Percentiles rank a stretch among this genome's conserved stretches.
These are phyloP conservation scores for Cephus sareptanus DNA, from an alignment of 2,888 invertebrate species.

Conservation along the genomic window DNA sequence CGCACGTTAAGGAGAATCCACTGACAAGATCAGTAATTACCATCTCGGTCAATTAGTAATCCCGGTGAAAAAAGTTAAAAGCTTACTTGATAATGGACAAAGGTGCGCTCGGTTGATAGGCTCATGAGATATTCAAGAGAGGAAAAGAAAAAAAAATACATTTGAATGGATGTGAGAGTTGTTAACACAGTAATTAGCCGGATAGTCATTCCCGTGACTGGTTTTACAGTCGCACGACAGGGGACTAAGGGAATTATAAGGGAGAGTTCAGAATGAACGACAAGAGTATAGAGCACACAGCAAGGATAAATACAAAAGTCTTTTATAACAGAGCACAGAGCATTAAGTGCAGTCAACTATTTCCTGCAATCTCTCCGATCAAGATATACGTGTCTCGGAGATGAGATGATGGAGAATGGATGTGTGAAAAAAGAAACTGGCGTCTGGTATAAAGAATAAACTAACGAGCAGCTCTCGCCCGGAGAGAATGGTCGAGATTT, in stretches of 20 bases:
- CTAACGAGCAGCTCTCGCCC: background rate
- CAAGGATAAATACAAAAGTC: background rate
- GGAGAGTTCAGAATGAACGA: background rate
- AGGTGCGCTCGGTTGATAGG: background rate
- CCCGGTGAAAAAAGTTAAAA: background rate
- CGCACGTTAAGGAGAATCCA: background rate
- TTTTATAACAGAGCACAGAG: background rate
- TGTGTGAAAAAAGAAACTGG: background rate
- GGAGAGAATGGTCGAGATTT: conserved; percentile 17
- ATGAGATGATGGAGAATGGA: background rate
- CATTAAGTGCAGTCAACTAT: background rate
- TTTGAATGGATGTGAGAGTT: background rate
- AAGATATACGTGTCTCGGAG: background rate
- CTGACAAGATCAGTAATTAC: background rate
- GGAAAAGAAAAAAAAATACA: background rate
- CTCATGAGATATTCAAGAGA: background rate
- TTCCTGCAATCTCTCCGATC: background rate
- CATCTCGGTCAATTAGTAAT: background rate
- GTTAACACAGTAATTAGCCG: background rate
- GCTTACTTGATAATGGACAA: background rate
- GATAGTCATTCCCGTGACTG: background rate
- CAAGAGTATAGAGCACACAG: background rate
- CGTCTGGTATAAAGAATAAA: background rate
- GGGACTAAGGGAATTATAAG: background rate
- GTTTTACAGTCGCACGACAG: background rate